A percentile compares a stretch with the other conserved stretches of the same genome.
Conservation (phyloP, 2,113 vertebrate genomes). For the Rhinogobius similis region DNA sequence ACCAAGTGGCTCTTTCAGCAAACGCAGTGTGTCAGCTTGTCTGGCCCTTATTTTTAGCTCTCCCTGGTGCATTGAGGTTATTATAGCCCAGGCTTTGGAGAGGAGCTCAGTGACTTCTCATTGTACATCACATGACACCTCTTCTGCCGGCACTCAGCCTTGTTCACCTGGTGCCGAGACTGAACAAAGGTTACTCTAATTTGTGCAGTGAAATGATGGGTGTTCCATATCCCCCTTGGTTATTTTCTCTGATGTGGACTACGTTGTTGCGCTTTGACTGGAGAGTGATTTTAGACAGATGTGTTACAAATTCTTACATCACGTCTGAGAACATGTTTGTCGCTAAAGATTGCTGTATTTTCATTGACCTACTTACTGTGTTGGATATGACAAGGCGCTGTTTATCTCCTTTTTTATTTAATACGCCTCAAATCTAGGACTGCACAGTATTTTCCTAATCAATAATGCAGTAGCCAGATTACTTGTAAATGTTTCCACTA, state of each 20-base stretch:
- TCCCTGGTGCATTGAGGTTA: slow-evolving; percentile 58
- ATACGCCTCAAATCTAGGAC: background rate
- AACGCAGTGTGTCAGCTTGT: slow-evolving; percentile 68
- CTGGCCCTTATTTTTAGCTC: slow-evolving; percentile 63
- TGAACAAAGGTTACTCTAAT: background rate
- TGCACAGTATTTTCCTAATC: background rate
- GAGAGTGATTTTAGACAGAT: background rate
- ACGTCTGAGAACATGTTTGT: background rate
- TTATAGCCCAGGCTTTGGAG: slow-evolving; percentile 53
- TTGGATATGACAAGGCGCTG: background rate
- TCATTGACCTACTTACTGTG: background rate
- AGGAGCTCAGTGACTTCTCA: slow-evolving; percentile 49
- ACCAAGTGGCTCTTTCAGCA: slow-evolving; percentile 49
- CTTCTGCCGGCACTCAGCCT: slow-evolving; percentile 17
- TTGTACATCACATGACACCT: slow-evolving; percentile 43
- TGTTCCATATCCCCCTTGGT: background rate
- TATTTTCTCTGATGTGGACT: background rate
- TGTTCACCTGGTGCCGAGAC: slow-evolving; percentile 3
- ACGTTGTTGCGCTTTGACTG: background rate
- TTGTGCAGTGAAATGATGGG: slow-evolving; percentile 1
- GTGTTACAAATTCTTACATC: background rate
- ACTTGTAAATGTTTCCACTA: background rate
- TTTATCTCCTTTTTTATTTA: background rate
- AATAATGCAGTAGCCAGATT: background rate
- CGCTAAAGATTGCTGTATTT: background rate